phyloP scores from a whole-genome alignment of 2,113 vertebrate genomes.

The Cinclus cinclus region DNA sequence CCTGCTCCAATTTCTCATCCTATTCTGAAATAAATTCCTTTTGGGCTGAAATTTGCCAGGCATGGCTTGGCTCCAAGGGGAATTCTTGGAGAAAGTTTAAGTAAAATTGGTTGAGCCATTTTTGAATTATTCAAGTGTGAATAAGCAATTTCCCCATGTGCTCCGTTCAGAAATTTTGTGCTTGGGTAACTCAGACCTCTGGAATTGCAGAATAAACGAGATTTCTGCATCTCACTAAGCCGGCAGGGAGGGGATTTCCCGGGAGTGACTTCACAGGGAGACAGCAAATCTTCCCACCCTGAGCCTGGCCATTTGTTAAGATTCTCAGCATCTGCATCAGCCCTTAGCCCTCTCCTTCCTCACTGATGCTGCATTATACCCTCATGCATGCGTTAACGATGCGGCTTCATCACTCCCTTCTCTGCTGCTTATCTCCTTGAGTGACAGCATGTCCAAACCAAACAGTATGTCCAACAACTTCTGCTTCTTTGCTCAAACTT shows the following conservation, averaged over 20 bases:
- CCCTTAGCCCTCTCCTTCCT: neutral
- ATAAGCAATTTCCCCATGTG: slow-evolving; percentile 62
- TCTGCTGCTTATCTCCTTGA: neutral
- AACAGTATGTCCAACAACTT: neutral
- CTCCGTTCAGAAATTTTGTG: slow-evolving; percentile 60
- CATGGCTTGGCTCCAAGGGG: slow-evolving; percentile 46
- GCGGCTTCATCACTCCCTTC: rapidly evolving
- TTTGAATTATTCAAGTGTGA: slow-evolving; percentile 66
- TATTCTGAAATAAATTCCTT: slow-evolving; percentile 60
- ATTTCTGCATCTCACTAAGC: neutral
- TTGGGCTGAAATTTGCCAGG: slow-evolving; percentile 54
- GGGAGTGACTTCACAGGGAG: neutral
- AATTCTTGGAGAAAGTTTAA: slow-evolving; percentile 67
- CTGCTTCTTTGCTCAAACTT: neutral
- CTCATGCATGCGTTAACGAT: rapidly evolving
- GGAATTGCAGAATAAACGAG: neutral
- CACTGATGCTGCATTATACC: rapidly evolving
- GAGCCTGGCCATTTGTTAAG: neutral
- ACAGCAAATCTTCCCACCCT: neutral
- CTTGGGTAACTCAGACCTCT: slow-evolving; percentile 50
- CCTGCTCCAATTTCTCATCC: slow-evolving; percentile 28
- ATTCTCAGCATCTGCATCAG: neutral
- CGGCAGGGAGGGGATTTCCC: neutral
- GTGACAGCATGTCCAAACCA: neutral
- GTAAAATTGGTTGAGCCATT: slow-evolving; percentile 61